phyloP scores from a whole-genome alignment of 2,797 vertebrate species.

The Nyctibius grandis region DNA sequence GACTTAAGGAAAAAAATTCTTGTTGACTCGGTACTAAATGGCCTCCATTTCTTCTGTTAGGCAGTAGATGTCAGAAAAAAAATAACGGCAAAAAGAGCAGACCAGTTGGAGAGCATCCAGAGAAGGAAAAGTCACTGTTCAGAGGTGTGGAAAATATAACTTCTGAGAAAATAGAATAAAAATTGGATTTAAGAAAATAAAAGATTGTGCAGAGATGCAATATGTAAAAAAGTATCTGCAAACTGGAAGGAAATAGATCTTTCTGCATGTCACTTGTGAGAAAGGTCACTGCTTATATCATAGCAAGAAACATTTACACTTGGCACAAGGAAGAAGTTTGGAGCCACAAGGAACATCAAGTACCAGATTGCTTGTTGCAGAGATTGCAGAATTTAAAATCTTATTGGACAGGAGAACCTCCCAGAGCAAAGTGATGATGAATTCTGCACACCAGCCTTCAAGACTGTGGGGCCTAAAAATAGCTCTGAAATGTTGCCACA shows the following conservation, averaged over 20 bases:
- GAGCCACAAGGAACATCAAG: background rate
- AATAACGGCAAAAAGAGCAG: background rate
- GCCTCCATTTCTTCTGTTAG: background rate
- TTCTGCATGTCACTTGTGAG: background rate
- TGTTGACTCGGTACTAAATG: background rate
- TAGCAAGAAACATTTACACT: background rate
- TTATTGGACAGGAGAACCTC: background rate
- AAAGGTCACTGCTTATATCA: background rate
- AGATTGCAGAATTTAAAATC: background rate
- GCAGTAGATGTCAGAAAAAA: background rate
- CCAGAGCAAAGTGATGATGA: background rate
- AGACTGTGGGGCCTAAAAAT: background rate
- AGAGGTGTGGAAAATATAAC: background rate
- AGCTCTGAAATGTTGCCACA: background rate
- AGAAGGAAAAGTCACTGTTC: background rate
- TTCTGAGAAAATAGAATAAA: background rate
- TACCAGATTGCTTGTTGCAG: background rate
- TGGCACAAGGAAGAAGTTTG: background rate
- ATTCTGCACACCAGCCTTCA: background rate
- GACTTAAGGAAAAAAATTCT: background rate
- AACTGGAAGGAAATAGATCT: background rate
- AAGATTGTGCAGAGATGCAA: background rate
- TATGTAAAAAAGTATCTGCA: background rate
- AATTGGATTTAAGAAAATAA: background rate
- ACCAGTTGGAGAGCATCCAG: background rate